Conservation (phyloP, 2,113 vertebrate species). For the Syrmaticus mikado region DNA sequence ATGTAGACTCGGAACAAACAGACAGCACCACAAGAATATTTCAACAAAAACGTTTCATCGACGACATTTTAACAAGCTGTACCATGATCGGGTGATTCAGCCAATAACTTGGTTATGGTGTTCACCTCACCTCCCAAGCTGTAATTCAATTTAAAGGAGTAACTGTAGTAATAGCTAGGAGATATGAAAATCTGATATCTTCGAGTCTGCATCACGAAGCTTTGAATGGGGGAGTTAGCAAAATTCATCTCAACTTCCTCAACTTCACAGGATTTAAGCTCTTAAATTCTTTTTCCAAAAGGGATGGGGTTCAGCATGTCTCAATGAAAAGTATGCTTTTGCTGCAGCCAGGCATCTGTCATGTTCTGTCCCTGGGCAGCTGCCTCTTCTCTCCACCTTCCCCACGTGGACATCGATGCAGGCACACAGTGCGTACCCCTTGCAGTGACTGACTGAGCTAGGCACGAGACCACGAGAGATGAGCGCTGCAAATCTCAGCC, state of each 20-base stretch:
- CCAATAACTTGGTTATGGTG: rapidly evolving
- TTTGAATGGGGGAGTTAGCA: neutral
- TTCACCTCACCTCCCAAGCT: rapidly evolving
- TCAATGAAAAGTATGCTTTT: neutral
- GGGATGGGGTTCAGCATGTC: rapidly evolving
- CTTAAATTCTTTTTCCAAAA: neutral
- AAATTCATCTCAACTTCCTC: neutral
- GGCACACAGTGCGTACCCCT: neutral
- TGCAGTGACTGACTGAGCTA: rapidly evolving
- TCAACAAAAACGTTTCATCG: neutral
- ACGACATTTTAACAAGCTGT: neutral
- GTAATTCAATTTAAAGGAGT: neutral
- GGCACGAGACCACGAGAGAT: rapidly evolving
- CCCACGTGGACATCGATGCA: rapidly evolving
- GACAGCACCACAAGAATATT: neutral
- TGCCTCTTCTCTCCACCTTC: neutral
- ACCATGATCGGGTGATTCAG: neutral
- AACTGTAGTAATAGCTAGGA: neutral
- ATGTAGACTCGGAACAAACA: neutral
- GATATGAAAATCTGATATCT: neutral
- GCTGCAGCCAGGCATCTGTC: neutral
- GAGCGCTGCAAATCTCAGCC: neutral
- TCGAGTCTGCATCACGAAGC: rapidly evolving
- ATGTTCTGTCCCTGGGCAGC: neutral
- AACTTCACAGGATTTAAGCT: neutral